phyloP scores from a whole-genome alignment of 1,140 invertebrate species.

The Macrocentrus cingulum region DNA sequence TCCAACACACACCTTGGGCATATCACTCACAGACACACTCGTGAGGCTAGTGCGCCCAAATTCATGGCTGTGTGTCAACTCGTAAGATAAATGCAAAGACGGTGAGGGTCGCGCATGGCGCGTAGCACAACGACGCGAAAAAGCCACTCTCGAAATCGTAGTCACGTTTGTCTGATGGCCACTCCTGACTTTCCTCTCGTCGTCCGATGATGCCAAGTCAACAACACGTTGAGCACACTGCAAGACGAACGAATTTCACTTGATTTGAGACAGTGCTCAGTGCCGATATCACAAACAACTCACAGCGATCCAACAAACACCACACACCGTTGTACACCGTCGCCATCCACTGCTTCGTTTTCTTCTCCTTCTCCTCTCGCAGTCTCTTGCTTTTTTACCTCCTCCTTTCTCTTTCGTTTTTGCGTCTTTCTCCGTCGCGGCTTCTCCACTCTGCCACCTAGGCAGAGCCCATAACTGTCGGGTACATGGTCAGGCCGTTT shows the following conservation, averaged over 20 bases:
- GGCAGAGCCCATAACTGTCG: slow-evolving; percentile 13
- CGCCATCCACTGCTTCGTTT: slow-evolving; percentile 27
- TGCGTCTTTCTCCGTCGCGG: slow-evolving; percentile 4
- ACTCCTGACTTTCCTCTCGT: not conserved
- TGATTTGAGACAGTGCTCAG: not conserved
- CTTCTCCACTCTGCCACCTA: slow-evolving; percentile 21
- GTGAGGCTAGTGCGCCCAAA: no score
- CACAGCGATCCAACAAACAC: slow-evolving; percentile 3
- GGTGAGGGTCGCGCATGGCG: slow-evolving; percentile 11
- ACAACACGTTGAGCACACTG: not conserved
- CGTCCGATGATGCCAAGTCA: not conserved
- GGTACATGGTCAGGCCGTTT: slow-evolving; percentile 2
- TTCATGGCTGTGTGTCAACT: not conserved
- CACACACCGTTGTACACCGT: slow-evolving; percentile 24
- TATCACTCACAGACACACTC: no score
- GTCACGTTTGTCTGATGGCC: not conserved
- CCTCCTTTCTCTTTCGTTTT: slow-evolving; percentile 12
- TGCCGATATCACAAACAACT: slow-evolving; percentile 13
- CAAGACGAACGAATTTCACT: not conserved
- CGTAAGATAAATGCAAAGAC: not conserved
- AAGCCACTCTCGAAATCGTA: not conserved
- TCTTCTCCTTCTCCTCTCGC: slow-evolving; percentile 6
- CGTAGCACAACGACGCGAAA: slow-evolving; percentile 19
- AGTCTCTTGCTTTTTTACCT: not conserved
- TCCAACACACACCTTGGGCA: no score